Conservation (phyloP, 1,140 invertebrate species). For the Drosophila prosaltans region DNA sequence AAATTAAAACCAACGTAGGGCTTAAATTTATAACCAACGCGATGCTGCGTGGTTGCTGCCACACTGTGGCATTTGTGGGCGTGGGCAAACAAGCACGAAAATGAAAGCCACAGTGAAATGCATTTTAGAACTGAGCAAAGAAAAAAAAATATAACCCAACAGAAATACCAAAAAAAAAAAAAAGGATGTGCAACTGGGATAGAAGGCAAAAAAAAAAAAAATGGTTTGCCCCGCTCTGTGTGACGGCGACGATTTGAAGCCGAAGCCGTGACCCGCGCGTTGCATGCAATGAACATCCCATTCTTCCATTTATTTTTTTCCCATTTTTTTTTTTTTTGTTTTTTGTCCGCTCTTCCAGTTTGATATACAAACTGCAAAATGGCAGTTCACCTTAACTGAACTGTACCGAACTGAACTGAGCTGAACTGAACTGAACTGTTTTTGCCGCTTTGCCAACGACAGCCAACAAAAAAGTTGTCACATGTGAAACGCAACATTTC, state of each 20-base stretch:
- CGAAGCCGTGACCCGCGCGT: constrained; percentile 66
- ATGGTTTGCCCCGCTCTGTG: constrained; percentile 43
- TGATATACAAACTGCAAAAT: constrained; percentile 77
- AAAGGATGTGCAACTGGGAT: background rate
- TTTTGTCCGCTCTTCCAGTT: constrained; percentile 39
- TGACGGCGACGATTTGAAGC: constrained; percentile 73
- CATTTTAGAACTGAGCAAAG: constrained; percentile 59
- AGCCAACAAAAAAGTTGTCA: constrained; percentile 68
- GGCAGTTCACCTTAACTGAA: constrained; percentile 74
- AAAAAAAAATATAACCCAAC: constrained; percentile 13
- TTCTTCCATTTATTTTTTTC: constrained; percentile 19
- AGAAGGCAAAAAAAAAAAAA: constrained; percentile 44
- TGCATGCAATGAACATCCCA: constrained; percentile 35
- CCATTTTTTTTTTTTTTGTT: background rate
- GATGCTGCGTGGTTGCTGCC: constrained; percentile 23
- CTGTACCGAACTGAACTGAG: constrained; percentile 43
- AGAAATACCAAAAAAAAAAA: too few relatives aligned
- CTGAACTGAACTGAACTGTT: constrained; percentile 56
- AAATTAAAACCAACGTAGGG: constrained; percentile 70
- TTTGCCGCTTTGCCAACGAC: constrained; percentile 58
- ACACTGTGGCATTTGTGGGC: constrained; percentile 52
- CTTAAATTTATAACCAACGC: constrained; percentile 74
- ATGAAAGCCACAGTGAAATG: constrained; percentile 75
- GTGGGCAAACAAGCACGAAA: constrained; percentile 68
- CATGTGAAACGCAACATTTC: constrained; percentile 76